These are phyloP conservation scores for Oceanites oceanicus DNA, from an alignment of 2,113 vertebrate species.

Conservation along the genomic window DNA sequence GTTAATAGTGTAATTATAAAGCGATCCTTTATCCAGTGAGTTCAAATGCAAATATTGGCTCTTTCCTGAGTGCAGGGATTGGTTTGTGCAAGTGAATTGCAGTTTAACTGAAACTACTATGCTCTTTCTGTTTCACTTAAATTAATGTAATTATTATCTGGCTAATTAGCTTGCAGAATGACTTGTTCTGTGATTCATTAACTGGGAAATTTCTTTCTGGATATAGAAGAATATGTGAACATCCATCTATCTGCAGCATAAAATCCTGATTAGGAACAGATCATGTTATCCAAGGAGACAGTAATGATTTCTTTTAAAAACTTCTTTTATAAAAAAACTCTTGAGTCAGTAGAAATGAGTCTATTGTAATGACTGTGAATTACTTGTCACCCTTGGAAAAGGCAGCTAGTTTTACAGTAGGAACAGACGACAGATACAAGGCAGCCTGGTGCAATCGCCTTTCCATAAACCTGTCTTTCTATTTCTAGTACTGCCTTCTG, in stretches of 20 bases:
- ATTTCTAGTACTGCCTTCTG: neutral
- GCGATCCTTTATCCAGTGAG: conserved; percentile 53
- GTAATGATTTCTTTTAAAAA: conserved; percentile 35
- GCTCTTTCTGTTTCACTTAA: conserved; percentile 62
- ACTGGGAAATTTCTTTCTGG: conserved; percentile 35
- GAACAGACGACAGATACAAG: neutral
- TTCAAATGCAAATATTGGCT: conserved; percentile 76
- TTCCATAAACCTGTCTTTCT: neutral
- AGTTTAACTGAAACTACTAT: conserved; percentile 51
- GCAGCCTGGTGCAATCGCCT: neutral
- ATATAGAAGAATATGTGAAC: conserved; percentile 27
- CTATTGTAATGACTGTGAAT: neutral
- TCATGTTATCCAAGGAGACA: neutral
- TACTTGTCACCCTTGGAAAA: neutral
- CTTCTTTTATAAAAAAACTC: neutral
- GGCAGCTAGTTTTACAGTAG: neutral
- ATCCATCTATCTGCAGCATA: neutral
- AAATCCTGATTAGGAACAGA: conserved; percentile 23
- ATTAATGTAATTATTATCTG: conserved; percentile 70
- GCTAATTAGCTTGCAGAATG: conserved; percentile 58
- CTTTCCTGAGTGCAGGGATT: conserved; percentile 32
- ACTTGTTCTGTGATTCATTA: conserved; percentile 63
- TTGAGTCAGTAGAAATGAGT: neutral
- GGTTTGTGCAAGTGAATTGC: conserved; percentile 46
- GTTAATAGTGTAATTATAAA: conserved; percentile 69